Evolutionary conservation across 92 coral and sea anemone genomes (phyloP).

Genomic region (Palythoa heliodiscus): DNA sequence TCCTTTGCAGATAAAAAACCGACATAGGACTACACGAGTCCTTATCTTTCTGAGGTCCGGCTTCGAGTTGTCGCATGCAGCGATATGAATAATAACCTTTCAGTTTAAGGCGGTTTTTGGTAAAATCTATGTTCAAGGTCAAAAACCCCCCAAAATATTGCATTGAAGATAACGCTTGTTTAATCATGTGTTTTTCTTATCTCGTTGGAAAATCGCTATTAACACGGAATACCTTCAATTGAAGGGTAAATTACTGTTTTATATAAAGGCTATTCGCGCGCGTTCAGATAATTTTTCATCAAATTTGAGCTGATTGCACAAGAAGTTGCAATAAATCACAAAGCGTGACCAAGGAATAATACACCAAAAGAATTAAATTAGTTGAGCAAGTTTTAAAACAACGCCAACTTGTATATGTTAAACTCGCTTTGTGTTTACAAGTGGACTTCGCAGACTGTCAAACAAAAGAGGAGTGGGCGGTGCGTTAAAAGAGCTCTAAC

Average conservation of each 20-base stretch:
- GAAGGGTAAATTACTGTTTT: neutral
- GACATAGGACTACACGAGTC: neutral
- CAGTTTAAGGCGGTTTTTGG: neutral
- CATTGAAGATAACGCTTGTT: neutral
- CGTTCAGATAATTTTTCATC: neutral
- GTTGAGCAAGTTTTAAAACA: neutral
- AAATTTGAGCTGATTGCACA: neutral
- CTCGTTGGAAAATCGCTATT: conserved; percentile 7
- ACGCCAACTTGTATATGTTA: neutral
- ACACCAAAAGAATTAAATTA: neutral
- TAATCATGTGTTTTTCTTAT: conserved; percentile 1
- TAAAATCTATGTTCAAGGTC: neutral
- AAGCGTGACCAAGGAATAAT: neutral
- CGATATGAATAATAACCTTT: neutral
- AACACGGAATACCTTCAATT: neutral
- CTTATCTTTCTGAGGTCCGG: neutral
- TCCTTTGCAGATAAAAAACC: neutral
- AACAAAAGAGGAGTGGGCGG: conserved; percentile 26
- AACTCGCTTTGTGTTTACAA: conserved; percentile 7
- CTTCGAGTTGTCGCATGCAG: neutral
- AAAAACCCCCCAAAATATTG: neutral
- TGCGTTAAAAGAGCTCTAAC: neutral
- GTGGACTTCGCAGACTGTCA: conserved; percentile 5
- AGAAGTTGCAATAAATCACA: neutral
- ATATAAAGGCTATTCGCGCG: neutral